Percentiles rank a stretch among this genome's conserved stretches.
Evolutionary conservation across 2,113 vertebrate species (phyloP).

Genomic region (Proterorhinus semilunaris): DNA sequence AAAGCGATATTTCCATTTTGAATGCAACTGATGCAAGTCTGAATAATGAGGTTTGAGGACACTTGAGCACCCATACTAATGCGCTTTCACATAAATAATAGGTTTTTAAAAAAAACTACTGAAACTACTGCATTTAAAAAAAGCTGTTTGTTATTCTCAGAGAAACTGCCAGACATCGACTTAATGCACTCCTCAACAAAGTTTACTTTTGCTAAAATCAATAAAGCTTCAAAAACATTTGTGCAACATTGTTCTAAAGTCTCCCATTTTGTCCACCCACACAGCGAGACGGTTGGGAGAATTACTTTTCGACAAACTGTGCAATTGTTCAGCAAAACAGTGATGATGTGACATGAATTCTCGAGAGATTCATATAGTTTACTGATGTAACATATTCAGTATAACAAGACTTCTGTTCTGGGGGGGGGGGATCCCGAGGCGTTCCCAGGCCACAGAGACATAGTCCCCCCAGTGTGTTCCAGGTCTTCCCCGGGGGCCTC

Average conservation of each 20-base stretch:
- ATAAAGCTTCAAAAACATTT: neutral
- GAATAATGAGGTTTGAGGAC: slow-evolving; percentile 7
- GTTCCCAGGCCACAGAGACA: no score
- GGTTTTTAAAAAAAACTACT: neutral
- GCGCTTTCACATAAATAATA: neutral
- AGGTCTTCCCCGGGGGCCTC: no score
- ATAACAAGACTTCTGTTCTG: no score
- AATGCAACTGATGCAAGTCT: neutral
- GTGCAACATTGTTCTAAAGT: neutral
- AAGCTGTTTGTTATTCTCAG: neutral
- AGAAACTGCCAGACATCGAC: neutral
- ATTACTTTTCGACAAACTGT: neutral
- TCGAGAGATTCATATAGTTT: no score
- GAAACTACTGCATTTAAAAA: neutral
- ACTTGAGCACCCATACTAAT: neutral
- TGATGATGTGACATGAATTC: neutral
- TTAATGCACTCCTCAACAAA: neutral
- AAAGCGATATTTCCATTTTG: neutral
- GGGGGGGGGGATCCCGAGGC: no score
- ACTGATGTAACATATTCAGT: neutral
- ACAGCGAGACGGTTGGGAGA: neutral
- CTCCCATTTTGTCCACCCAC: neutral
- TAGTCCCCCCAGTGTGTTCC: no score
- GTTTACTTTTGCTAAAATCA: neutral
- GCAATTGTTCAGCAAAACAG: neutral